Conservation (phyloP, 2,113 vertebrate genomes). For the Electrona antarctica region DNA sequence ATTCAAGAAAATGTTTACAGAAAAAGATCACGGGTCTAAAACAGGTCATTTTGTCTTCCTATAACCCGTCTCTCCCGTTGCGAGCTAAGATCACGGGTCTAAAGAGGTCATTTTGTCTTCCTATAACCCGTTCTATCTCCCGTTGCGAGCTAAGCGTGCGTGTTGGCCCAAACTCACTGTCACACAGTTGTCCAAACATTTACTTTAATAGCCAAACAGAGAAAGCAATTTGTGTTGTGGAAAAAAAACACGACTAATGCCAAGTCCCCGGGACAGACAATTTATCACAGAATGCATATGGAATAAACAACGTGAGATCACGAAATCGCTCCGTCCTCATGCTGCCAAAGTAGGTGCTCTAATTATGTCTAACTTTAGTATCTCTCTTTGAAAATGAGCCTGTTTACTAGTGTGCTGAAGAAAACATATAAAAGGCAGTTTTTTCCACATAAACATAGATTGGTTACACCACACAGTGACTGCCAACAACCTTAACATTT, state of each 20-base stretch:
- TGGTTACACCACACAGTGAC: slow-evolving; percentile 41
- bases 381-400: slow-evolving; percentile 69
- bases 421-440: slow-evolving; percentile 61
- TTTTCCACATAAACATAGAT: slow-evolving; percentile 72
- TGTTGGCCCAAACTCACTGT: slow-evolving; percentile 15
- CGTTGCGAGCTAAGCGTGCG: neutral
- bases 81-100: neutral
- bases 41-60: neutral
- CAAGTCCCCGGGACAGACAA: slow-evolving; percentile 47
- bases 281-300: slow-evolving; percentile 50
- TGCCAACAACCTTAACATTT: slow-evolving; percentile 44
- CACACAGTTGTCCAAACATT: slow-evolving; percentile 45
- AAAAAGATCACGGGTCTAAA: slow-evolving; percentile 3
- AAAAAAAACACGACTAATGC: slow-evolving; percentile 45
- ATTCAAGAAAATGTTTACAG: slow-evolving; percentile 25
- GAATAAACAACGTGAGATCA: slow-evolving; percentile 47
- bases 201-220: slow-evolving; percentile 45
- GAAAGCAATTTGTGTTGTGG: slow-evolving; percentile 45
- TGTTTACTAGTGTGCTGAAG: slow-evolving; percentile 52
- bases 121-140: neutral
- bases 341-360: slow-evolving; percentile 48
- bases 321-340: slow-evolving; percentile 37
- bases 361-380: slow-evolving; percentile 58
- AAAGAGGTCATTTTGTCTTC: slow-evolving; percentile 5
- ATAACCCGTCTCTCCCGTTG: neutral